Conservation (phyloP, 2,113 vertebrate species). For the Heliornis fulica region DNA sequence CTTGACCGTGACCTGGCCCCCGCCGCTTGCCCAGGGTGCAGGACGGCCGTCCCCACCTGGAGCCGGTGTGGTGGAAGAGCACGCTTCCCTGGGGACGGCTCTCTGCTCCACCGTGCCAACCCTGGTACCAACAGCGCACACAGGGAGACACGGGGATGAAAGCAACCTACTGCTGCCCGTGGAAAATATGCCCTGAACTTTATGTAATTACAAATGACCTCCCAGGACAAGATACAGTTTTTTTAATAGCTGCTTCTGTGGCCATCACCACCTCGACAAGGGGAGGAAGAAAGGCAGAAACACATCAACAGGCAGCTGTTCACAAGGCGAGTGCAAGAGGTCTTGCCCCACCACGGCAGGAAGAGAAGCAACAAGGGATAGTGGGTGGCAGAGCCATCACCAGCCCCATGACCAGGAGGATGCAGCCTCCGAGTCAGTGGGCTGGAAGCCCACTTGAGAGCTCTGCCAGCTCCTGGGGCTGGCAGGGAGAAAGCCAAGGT, state of each 20-base stretch:
- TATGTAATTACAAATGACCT: neutral
- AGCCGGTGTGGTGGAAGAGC: neutral
- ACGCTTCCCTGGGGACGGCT: accelerated
- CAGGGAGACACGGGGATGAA: accelerated
- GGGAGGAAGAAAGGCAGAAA: neutral
- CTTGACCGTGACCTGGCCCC: neutral
- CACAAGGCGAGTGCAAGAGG: accelerated
- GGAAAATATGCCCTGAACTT: neutral
- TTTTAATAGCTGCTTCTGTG: neutral
- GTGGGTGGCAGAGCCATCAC: neutral
- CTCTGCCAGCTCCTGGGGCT: neutral
- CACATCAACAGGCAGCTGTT: neutral
- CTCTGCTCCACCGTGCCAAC: neutral
- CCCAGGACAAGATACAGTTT: neutral
- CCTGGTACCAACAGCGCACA: neutral
- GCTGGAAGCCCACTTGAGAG: neutral
- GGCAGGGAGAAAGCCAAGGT: neutral
- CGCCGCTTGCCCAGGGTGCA: accelerated
- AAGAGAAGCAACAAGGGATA: neutral
- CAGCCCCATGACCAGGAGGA: neutral
- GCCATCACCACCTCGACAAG: neutral
- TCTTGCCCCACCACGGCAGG: neutral
- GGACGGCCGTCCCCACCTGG: neutral
- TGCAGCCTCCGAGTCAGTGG: neutral
- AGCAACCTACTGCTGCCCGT: neutral